Conservation (phyloP, 2,888 invertebrate species). For the Azorinus chamasolen region DNA sequence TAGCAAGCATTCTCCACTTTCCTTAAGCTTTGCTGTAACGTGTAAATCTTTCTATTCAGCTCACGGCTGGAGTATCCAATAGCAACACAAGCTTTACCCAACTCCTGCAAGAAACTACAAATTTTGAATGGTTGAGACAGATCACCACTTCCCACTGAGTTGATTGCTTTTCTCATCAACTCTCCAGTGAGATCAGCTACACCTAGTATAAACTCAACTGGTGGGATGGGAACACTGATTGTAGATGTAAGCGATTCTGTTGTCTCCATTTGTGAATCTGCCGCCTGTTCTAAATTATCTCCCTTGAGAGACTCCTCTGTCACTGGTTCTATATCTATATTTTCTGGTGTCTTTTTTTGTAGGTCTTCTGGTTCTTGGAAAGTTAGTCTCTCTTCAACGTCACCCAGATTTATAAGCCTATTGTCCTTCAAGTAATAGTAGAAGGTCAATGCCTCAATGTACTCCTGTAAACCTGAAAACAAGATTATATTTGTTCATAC, state of each 20-base stretch:
- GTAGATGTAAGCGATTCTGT: no score
- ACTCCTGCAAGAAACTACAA: conserved; percentile 91
- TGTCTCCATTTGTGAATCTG: no score
- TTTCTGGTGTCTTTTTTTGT: background rate
- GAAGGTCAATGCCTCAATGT: conserved; percentile 94
- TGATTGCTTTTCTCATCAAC: conserved; percentile 95
- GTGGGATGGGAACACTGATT: conserved; percentile 78
- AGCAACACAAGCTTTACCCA: conserved; percentile 88
- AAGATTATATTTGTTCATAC: no score
- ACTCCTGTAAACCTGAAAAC: conserved; percentile 90
- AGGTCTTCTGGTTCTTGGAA: conserved; percentile 48
- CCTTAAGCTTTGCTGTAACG: conserved; percentile 91
- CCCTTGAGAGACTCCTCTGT: background rate
- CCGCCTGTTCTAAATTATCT: no score
- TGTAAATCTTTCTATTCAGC: conserved; percentile 90
- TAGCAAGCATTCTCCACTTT: conserved; percentile 96
- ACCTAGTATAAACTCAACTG: conserved; percentile 91
- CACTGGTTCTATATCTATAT: background rate
- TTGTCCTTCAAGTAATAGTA: conserved; percentile 90
- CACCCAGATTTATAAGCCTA: conserved; percentile 89
- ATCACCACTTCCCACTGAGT: conserved; percentile 90
- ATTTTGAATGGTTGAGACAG: conserved; percentile 86
- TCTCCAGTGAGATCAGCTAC: conserved; percentile 96
- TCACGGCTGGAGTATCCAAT: conserved; percentile 89
- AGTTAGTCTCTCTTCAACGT: conserved; percentile 85